Percentiles rank a stretch among this genome's conserved stretches.
These are phyloP conservation scores for Drosophila micromelanica DNA, from an alignment of 1,140 invertebrate species.

Conservation along the genomic window DNA sequence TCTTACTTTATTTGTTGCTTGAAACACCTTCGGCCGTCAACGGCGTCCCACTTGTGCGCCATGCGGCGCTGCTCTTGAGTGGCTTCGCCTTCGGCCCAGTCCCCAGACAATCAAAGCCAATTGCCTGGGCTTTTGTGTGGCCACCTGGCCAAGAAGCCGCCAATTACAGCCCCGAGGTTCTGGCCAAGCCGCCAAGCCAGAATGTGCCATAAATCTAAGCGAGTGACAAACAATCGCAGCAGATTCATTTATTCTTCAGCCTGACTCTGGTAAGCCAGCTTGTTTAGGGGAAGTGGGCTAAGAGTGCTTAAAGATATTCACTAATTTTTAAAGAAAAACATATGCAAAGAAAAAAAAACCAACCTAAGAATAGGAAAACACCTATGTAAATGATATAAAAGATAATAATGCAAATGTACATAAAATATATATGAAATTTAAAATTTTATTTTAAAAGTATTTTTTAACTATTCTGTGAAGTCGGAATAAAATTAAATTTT, in stretches of 20 bases:
- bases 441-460: no score
- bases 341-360: no score
- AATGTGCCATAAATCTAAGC: slow-evolving; percentile 14
- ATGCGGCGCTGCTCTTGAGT: slow-evolving; percentile 53
- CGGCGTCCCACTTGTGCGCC: slow-evolving; percentile 42
- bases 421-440: no score
- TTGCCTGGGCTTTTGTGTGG: slow-evolving; percentile 10
- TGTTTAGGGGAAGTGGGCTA: no score
- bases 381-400: no score
- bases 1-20: slow-evolving; percentile 1
- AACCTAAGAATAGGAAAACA: no score
- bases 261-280: not conserved
- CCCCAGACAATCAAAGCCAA: slow-evolving; percentile 12
- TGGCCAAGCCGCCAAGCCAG: slow-evolving; percentile 1
- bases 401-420: no score
- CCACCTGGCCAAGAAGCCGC: slow-evolving; percentile 8
- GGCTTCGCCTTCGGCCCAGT: slow-evolving; percentile 23
- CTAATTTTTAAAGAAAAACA: not conserved
- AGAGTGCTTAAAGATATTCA: not conserved
- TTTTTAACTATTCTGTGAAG: no score
- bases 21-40: slow-evolving; percentile 2
- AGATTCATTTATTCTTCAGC: not conserved
- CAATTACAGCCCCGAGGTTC: not conserved
- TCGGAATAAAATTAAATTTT: no score
- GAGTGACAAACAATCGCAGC: slow-evolving; percentile 7